Percentiles rank a stretch among this genome's conserved stretches.
Conservation (phyloP, 2,113 vertebrate species). For the Rafetus swinhoei region DNA sequence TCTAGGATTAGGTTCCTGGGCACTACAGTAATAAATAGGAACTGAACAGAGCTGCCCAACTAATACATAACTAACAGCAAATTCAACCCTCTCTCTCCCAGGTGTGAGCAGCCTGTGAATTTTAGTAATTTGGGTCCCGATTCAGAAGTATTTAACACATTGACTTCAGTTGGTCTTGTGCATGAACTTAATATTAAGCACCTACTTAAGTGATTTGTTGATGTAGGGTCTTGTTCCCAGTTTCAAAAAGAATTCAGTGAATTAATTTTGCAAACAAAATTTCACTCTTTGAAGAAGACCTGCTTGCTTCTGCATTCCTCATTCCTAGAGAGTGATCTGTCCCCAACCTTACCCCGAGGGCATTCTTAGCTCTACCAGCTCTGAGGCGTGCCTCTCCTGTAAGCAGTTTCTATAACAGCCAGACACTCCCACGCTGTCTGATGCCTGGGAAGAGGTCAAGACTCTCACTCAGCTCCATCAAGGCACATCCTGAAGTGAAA, state of each 20-base stretch:
- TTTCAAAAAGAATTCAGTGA: not conserved
- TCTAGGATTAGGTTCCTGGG: not conserved
- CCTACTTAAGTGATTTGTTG: not conserved
- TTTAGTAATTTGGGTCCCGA: not conserved
- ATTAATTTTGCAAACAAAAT: conserved; percentile 34
- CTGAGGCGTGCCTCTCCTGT: too few species aligned
- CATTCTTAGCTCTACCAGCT: too few species aligned
- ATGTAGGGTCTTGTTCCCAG: not conserved
- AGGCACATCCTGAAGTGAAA: too few species aligned
- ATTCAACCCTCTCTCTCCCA: rapidly evolving
- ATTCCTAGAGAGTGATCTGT: too few species aligned
- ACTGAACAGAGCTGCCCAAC: not conserved
- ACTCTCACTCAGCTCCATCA: too few species aligned
- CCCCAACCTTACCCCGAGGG: too few species aligned
- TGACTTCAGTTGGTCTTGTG: not conserved
- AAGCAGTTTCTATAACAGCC: too few species aligned
- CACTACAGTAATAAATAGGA: not conserved
- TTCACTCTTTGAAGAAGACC: not conserved
- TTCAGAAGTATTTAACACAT: not conserved
- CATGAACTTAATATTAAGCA: not conserved
- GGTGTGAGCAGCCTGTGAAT: not conserved
- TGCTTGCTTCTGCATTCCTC: too few species aligned
- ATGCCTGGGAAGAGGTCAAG: too few species aligned
- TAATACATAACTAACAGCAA: not conserved
- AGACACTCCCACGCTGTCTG: too few species aligned